Evolutionary conservation across 1,140 invertebrate genomes (phyloP).

Genomic region (Cyclargus thomasi): DNA sequence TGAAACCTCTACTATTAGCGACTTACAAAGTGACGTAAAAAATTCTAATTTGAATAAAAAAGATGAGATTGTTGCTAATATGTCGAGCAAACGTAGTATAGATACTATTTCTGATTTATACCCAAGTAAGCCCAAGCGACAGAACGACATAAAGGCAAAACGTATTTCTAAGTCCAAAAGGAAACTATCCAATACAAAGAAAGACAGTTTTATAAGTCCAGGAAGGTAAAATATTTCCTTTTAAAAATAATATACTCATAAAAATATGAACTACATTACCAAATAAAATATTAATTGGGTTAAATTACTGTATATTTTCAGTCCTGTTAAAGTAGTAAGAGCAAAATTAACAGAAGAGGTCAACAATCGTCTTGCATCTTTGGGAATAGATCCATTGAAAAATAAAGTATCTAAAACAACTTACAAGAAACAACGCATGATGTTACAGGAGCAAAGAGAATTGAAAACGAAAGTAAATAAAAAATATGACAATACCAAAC

Average conservation of each 20-base stretch:
- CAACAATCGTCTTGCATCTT: slow-evolving; percentile 67
- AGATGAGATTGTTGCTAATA: slow-evolving; percentile 23
- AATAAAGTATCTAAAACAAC: slow-evolving; percentile 66
- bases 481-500: too few relatives aligned
- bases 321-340: slow-evolving; percentile 56
- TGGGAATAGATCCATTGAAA: slow-evolving; percentile 77
- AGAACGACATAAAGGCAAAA: neutral
- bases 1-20: slow-evolving; percentile 40
- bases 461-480: slow-evolving; percentile 69
- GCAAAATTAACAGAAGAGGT: slow-evolving; percentile 67
- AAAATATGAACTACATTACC: neutral
- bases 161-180: slow-evolving; percentile 14
- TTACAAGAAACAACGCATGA: slow-evolving; percentile 72
- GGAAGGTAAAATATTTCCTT: neutral
- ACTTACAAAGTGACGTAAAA: slow-evolving; percentile 26
- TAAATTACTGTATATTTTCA: slow-evolving; percentile 29
- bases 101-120: neutral
- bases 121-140: neutral
- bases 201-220: slow-evolving; percentile 10
- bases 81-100: neutral
- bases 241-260: neutral
- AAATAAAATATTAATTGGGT: too few relatives aligned
- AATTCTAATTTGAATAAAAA: slow-evolving; percentile 12
- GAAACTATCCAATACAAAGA: slow-evolving; percentile 16
- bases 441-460: slow-evolving; percentile 73